Conservation (phyloP, 2,113 vertebrate genomes). For the Hiodon tergisus region DNA sequence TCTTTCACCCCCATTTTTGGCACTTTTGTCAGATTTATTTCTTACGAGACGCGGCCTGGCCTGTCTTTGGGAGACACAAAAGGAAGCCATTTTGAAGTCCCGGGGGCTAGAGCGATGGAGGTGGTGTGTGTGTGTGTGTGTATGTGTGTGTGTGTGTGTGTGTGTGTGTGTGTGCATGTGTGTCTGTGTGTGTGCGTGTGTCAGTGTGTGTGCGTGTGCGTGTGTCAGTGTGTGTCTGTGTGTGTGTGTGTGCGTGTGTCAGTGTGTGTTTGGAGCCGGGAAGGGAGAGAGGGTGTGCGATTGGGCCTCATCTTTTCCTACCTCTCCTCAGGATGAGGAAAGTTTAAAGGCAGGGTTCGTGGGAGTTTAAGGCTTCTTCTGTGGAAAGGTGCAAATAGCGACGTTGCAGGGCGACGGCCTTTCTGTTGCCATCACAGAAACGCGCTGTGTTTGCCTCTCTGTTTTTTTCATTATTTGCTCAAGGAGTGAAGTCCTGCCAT, state of each 20-base stretch:
- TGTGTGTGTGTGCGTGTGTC: too few relatives aligned
- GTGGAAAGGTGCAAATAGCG: background rate
- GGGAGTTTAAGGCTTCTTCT: too few relatives aligned
- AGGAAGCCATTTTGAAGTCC: conserved; percentile 23
- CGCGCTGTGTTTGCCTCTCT: conserved; percentile 15
- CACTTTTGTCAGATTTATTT: conserved; percentile 25
- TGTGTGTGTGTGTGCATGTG: too few relatives aligned
- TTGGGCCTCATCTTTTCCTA: background rate
- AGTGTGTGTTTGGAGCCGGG: background rate
- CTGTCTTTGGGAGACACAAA: conserved; percentile 14
- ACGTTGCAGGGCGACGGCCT: background rate
- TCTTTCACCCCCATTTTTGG: background rate
- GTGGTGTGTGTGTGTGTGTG: background rate
- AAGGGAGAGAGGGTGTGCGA: background rate
- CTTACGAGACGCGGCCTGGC: conserved; percentile 9
- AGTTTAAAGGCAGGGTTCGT: conserved; percentile 1
- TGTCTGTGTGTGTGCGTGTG: background rate
- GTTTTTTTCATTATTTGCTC: conserved; percentile 29
- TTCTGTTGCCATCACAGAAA: conserved; percentile 9
- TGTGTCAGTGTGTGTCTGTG: background rate
- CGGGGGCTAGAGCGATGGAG: background rate
- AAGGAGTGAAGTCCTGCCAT: conserved; percentile 12
- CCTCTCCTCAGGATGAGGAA: conserved; percentile 16
- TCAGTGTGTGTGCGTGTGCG: background rate
- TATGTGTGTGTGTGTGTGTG: background rate